Evolutionary conservation across 2,888 invertebrate genomes (phyloP).

Genomic region (Cephus pulcher): DNA sequence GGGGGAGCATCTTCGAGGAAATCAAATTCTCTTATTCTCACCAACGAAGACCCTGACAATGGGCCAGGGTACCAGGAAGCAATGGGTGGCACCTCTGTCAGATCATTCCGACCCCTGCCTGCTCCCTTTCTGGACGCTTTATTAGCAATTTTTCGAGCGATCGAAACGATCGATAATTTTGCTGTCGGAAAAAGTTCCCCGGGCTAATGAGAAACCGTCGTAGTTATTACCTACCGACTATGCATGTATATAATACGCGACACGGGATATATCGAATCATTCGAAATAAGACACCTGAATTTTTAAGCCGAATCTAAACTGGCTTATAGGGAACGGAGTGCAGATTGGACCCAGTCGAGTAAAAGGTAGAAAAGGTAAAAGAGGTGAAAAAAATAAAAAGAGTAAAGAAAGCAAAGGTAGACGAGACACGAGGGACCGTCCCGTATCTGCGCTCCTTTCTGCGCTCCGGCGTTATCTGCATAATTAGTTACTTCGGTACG

Average conservation of each 20-base stretch:
- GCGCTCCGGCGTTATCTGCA: slow-evolving; percentile 51
- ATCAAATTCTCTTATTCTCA: not conserved
- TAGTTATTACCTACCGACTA: slow-evolving; percentile 34
- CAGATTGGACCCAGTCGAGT: not conserved
- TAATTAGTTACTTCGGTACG: slow-evolving; percentile 53
- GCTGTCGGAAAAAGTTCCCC: slow-evolving; percentile 43
- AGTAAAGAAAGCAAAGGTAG: slow-evolving; percentile 24
- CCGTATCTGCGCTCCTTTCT: slow-evolving; percentile 45
- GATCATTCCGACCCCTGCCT: not conserved
- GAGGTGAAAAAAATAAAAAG: not conserved
- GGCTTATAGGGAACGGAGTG: not conserved
- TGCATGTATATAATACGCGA: not conserved
- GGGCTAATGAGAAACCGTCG: slow-evolving; percentile 56
- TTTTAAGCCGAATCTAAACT: not conserved
- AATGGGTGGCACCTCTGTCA: not conserved
- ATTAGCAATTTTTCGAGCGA: slow-evolving; percentile 58
- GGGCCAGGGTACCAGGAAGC: not conserved
- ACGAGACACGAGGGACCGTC: slow-evolving; percentile 34
- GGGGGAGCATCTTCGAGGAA: not conserved
- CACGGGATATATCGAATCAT: not conserved
- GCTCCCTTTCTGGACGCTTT: slow-evolving; percentile 32
- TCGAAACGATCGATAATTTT: slow-evolving; percentile 57
- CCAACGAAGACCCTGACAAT: not conserved
- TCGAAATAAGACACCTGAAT: not conserved
- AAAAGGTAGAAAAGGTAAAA: slow-evolving; percentile 7